Percentiles rank a stretch among this genome's conserved stretches.
Conservation (phyloP, 2,113 vertebrate species). For the Corythoichthys haematopterus region DNA sequence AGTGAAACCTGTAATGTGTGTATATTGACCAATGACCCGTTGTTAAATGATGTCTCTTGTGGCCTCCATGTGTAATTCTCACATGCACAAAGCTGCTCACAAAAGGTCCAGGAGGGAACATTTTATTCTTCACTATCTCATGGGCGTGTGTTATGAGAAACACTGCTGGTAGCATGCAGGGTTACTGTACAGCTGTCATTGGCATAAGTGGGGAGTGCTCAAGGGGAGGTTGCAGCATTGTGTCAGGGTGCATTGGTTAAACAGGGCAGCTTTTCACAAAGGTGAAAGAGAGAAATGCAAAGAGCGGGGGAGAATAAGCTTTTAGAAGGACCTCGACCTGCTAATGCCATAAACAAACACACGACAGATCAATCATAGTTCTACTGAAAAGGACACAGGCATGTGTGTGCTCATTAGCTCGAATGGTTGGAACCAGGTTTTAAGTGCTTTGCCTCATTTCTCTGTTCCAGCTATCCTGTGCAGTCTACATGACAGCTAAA, state of each 20-base stretch:
- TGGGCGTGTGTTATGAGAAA: not conserved
- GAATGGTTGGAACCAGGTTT: slow-evolving; percentile 34
- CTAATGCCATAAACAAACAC: slow-evolving; percentile 7
- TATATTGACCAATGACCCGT: slow-evolving; percentile 27
- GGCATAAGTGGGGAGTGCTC: slow-evolving; percentile 20
- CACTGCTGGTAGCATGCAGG: slow-evolving; percentile 20
- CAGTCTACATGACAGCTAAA: slow-evolving; percentile 36
- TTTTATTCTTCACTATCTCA: not conserved
- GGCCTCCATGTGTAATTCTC: slow-evolving; percentile 41
- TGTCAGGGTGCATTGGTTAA: slow-evolving; percentile 1
- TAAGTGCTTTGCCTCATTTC: slow-evolving; percentile 16
- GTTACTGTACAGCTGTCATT: slow-evolving; percentile 37
- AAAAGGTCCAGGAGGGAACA: slow-evolving; percentile 10
- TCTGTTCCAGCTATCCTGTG: slow-evolving; percentile 15
- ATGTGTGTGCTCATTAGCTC: slow-evolving; percentile 46
- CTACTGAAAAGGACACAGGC: not conserved
- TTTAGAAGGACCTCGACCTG: not conserved
- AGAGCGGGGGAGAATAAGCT: not conserved
- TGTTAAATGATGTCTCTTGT: slow-evolving; percentile 22
- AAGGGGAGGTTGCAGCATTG: slow-evolving; percentile 17
- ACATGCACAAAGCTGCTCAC: slow-evolving; percentile 22
- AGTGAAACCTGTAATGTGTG: slow-evolving; percentile 39
- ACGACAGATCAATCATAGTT: slow-evolving; percentile 25
- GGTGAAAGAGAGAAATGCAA: not conserved
- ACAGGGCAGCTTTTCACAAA: slow-evolving; percentile 6